Evolutionary conservation across 2,888 invertebrate genomes (phyloP).

Genomic region (Aproaerema taeniolella): DNA sequence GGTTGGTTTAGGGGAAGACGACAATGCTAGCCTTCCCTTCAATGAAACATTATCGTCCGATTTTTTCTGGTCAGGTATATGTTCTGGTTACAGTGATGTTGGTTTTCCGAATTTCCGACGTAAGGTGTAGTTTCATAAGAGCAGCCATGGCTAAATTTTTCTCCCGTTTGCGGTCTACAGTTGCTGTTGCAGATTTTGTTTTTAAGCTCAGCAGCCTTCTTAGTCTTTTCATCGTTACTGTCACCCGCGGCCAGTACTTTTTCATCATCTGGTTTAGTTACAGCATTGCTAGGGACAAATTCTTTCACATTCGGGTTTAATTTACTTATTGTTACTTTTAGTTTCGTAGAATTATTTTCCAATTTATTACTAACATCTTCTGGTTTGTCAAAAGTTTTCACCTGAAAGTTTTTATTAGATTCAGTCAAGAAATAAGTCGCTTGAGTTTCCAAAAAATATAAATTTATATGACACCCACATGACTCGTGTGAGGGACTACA

Average conservation of each 20-base stretch:
- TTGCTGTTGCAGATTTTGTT: conserved; percentile 37
- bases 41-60: no score
- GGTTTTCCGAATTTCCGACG: no score
- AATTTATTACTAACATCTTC: not conserved
- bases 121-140: conserved; percentile 40
- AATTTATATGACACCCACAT: no score
- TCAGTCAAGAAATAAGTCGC: no score
- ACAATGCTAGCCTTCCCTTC: no score
- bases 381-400: conserved; percentile 17
- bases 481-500: no score
- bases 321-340: conserved; percentile 34
- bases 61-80: no score
- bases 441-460: no score
- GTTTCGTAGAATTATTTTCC: not conserved
- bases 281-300: conserved; percentile 36
- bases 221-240: conserved; percentile 12
- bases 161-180: conserved; percentile 28
- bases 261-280: conserved; percentile 3
- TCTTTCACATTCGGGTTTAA: conserved; percentile 46
- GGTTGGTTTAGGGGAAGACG: not conserved
- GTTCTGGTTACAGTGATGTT: no score
- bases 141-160: conserved; percentile 50
- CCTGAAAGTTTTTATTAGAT: conserved; percentile 22
- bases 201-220: conserved; percentile 30
- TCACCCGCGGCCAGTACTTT: no score